Base-by-base conservation (phyloP, 2,797 vertebrate genomes). In the Bovichtus diacanthus region DNA sequence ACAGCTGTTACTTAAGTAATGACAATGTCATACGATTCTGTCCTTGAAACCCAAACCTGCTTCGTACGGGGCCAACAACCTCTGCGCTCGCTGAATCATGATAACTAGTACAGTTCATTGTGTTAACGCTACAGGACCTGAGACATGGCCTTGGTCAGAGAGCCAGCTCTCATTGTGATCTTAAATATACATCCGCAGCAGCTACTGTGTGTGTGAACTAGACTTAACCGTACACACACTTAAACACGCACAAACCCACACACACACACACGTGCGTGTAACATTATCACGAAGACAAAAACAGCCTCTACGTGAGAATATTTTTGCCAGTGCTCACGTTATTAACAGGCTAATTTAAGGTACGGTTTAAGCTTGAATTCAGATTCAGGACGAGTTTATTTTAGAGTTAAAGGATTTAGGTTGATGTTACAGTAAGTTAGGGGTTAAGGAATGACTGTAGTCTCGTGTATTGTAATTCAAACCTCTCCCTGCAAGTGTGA, bases 1-100 rank as follows among this genome's bases (percentile, higher is more conserved):
- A 86, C 83, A 84, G 85, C 80, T 86, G 87, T 84, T 90, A 80
- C 87, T 84, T 90, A 76, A 64, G 83, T 89, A 88, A 91, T 86
- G 89, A 90, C 82, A 87, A 76, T 59, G 90, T 86, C 90, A 88
- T 82, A 86, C 25, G 87, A 92, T 68, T 90, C 84, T 87, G 85
- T 61, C 86, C 87, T 83, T 90, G 88, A 92, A 90, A 90, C 81
- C 80, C 69, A 85, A 88, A 85, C 75, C 81, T 49, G 58, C 74
- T 58, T 60, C 80, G 62, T 39, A 55, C 72, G 27, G 6, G 63
- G 80, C 80, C 84, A 82, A 62, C 85, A 81, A 86, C 70, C 82
- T 70, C 61, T 46, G 53, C 46, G 38, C 80, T 79, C 62, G 21
- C 69, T 80, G 83, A 85, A 89, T 91, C 86, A 80, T 87, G 76